Conservation (phyloP, 2,797 vertebrate genomes). For the Eospalax fontanierii region DNA sequence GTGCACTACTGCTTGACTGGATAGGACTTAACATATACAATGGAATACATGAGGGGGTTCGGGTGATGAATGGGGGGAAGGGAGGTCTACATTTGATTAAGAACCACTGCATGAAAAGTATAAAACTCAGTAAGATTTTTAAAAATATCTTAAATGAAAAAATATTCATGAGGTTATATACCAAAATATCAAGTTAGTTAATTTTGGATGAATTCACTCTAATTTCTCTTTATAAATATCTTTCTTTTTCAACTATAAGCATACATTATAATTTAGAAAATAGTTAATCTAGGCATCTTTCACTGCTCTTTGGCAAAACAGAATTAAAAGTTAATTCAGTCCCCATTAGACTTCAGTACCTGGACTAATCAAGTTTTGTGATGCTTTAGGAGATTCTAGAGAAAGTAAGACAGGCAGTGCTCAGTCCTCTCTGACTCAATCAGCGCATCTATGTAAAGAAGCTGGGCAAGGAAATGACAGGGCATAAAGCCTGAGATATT, state of each 20-base stretch:
- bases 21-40: no score
- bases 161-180: slow-evolving; percentile 46
- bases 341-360: slow-evolving; percentile 56
- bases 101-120: no score
- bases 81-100: no score
- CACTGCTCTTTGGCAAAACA: slow-evolving; percentile 78
- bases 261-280: slow-evolving; percentile 66
- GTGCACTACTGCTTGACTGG: no score
- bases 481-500: slow-evolving; percentile 19
- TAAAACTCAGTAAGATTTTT: no score
- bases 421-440: slow-evolving; percentile 58
- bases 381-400: slow-evolving; percentile 59
- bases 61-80: no score
- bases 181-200: slow-evolving; percentile 49
- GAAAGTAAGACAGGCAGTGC: slow-evolving; percentile 68
- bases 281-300: slow-evolving; percentile 78
- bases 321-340: slow-evolving; percentile 86
- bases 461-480: slow-evolving; percentile 42
- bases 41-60: no score
- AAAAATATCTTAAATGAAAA: neutral
- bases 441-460: slow-evolving; percentile 49
- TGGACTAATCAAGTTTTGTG: slow-evolving; percentile 82
- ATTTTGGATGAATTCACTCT: slow-evolving; percentile 26
- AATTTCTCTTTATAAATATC: slow-evolving; percentile 44
- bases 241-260: slow-evolving; percentile 52